phyloP scores from a whole-genome alignment of 2,797 vertebrate genomes.

The Mallotus villosus region DNA sequence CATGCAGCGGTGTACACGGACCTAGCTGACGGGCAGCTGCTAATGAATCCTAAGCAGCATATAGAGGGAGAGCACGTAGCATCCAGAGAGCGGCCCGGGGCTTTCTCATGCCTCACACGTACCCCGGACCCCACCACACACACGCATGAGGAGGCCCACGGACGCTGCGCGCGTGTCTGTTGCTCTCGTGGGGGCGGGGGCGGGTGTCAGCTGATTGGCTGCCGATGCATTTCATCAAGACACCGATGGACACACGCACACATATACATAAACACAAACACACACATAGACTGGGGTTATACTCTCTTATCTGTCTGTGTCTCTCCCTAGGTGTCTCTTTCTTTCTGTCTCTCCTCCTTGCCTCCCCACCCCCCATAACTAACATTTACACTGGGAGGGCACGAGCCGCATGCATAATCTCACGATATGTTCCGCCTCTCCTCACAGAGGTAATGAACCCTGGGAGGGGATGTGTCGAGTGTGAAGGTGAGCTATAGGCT shows the following conservation, averaged over 20 bases:
- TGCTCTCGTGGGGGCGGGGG: neutral
- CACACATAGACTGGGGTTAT: neutral
- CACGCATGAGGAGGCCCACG: neutral
- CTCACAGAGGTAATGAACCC: slow-evolving; percentile 18
- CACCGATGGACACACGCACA: neutral
- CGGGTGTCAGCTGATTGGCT: slow-evolving; percentile 31
- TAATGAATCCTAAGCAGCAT: slow-evolving; percentile 60
- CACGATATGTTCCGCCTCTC: slow-evolving; percentile 1
- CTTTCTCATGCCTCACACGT: slow-evolving; percentile 55
- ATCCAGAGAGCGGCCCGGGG: slow-evolving; percentile 23
- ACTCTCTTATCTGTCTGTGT: too few species aligned
- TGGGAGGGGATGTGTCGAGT: slow-evolving; percentile 8
- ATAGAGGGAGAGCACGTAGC: slow-evolving; percentile 38
- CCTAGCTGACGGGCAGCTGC: slow-evolving; percentile 69
- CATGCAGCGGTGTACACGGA: slow-evolving; percentile 62
- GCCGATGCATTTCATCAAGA: slow-evolving; percentile 27
- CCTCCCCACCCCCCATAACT: slow-evolving; percentile 29
- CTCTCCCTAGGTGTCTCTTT: too few species aligned
- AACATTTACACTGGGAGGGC: slow-evolving; percentile 51
- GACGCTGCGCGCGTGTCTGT: slow-evolving; percentile 11
- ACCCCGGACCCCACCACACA: slow-evolving; percentile 14
- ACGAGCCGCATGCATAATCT: slow-evolving; percentile 20
- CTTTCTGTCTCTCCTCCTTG: neutral
- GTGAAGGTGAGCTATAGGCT: neutral
- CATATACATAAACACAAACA: neutral